phyloP scores from a whole-genome alignment of 2,113 vertebrate species.

The Hippocampus zosterae region DNA sequence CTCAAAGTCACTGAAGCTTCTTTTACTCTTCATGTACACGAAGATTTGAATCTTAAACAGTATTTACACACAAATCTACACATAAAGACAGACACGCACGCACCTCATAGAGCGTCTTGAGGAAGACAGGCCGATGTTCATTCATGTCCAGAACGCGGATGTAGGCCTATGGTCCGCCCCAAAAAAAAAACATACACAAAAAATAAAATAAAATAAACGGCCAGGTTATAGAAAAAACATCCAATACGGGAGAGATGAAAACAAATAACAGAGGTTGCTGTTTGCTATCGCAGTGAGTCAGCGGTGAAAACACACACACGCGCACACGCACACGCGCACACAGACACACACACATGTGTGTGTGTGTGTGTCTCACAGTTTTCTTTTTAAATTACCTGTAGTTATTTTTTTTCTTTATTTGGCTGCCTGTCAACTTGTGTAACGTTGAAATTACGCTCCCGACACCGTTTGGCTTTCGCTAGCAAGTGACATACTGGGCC shows the following conservation, averaged over 20 bases:
- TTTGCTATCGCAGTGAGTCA: neutral
- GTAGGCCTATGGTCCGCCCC: slow-evolving; percentile 73
- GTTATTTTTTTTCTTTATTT: too few species aligned
- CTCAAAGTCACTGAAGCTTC: neutral
- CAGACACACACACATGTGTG: too few species aligned
- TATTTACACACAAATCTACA: neutral
- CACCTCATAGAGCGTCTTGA: slow-evolving; percentile 76
- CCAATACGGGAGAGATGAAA: slow-evolving; percentile 7
- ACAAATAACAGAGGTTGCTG: neutral
- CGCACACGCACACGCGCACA: too few species aligned
- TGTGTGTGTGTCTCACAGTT: too few species aligned
- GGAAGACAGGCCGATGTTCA: slow-evolving; percentile 85
- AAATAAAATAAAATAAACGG: neutral
- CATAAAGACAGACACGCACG: neutral
- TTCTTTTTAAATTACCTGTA: too few species aligned
- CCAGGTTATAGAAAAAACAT: neutral
- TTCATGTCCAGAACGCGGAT: slow-evolving; percentile 87
- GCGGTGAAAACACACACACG: neutral
- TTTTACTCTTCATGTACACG: neutral
- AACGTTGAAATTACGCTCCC: too few species aligned
- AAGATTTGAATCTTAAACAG: neutral
- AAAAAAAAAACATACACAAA: neutral
- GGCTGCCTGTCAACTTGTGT: too few species aligned
- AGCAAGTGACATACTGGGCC: too few species aligned
- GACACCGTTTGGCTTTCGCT: too few species aligned